These are phyloP conservation scores for Eristalis tenax DNA, from an alignment of 2,888 invertebrate genomes.

Conservation along the genomic window DNA sequence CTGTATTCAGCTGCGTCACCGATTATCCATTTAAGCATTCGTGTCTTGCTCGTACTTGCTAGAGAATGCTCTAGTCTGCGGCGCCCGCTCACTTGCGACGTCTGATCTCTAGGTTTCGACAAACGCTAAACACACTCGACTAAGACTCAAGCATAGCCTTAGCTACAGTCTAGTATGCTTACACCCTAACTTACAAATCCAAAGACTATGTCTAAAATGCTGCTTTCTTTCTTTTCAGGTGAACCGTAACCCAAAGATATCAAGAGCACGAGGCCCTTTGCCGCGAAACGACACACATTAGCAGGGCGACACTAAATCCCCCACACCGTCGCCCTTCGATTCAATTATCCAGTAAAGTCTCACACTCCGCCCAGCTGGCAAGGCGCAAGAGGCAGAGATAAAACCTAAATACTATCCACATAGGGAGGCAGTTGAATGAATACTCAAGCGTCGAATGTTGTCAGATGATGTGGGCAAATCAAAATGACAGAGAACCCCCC, in stretches of 20 bases:
- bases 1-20: no score
- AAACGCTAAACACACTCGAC: no score
- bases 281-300: neutral
- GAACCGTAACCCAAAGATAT: neutral
- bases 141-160: no score
- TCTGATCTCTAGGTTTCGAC: no score
- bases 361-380: neutral
- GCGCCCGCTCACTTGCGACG: no score
- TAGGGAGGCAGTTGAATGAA: slow-evolving; percentile 74
- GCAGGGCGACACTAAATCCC: neutral
- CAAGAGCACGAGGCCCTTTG: neutral
- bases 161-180: no score
- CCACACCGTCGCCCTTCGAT: neutral
- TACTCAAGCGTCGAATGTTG: slow-evolving; percentile 36
- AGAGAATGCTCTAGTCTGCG: no score
- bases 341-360: neutral
- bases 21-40: no score
- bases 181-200: neutral
- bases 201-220: neutral
- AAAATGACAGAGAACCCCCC: slow-evolving; percentile 69
- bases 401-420: slow-evolving; percentile 27
- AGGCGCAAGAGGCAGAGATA: neutral
- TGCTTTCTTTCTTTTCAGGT: neutral
- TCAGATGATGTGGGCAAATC: slow-evolving; percentile 66
- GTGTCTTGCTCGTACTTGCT: no score